These are phyloP conservation scores for Plebejus argus DNA, from an alignment of 2,888 invertebrate genomes.

Conservation along the genomic window DNA sequence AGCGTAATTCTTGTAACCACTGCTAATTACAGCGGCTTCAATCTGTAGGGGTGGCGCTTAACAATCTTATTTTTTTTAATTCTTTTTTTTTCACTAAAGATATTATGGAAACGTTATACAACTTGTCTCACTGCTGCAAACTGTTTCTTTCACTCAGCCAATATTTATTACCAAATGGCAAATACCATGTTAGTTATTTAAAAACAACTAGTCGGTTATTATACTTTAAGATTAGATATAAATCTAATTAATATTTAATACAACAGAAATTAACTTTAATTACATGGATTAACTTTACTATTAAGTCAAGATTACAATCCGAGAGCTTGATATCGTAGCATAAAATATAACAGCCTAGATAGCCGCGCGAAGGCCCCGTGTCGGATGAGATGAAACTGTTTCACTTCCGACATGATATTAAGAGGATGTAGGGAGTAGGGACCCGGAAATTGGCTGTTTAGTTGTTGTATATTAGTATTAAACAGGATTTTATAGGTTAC, in stretches of 20 bases:
- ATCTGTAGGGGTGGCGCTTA: background rate
- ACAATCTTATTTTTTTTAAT: too few relatives aligned
- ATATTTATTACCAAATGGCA: too few relatives aligned
- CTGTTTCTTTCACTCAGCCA: background rate
- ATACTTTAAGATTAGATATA: too few relatives aligned
- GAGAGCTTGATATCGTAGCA: background rate
- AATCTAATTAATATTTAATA: too few relatives aligned
- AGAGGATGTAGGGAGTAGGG: constrained; percentile 7
- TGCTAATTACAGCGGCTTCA: constrained; percentile 23
- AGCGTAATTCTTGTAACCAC: constrained; percentile 16
- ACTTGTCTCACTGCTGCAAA: background rate
- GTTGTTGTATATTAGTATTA: background rate
- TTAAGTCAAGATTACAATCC: background rate
- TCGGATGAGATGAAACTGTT: constrained; percentile 18
- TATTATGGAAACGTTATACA: background rate
- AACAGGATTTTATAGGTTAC: background rate
- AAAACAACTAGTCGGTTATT: too few relatives aligned
- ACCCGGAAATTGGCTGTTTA: constrained; percentile 18
- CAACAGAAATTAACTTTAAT: background rate
- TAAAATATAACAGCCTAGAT: constrained; percentile 4
- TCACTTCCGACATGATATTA: constrained; percentile 13
- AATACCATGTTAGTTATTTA: too few relatives aligned
- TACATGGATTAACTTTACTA: background rate
- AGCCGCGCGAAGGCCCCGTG: background rate
- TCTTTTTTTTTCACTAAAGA: too few relatives aligned